These are phyloP conservation scores for Bruchidius siliquastri DNA, from an alignment of 2,888 invertebrate species.

Conservation along the genomic window DNA sequence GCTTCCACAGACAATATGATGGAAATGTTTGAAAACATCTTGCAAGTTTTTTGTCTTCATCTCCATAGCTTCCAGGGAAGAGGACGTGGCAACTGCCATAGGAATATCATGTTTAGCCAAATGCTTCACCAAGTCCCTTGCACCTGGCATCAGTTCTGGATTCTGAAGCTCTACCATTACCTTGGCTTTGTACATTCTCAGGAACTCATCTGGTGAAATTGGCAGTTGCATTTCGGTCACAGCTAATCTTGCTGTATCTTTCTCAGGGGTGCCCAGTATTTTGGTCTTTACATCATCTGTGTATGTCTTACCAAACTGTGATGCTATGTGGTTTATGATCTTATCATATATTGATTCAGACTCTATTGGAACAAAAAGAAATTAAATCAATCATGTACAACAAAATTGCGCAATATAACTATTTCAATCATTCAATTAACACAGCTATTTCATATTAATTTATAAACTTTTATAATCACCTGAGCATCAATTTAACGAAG, in stretches of 20 bases:
- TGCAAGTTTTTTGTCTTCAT: constrained; percentile 52
- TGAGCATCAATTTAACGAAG: too few relatives aligned
- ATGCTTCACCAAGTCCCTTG: constrained; percentile 42
- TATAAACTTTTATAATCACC: too few relatives aligned
- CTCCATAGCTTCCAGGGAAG: constrained; percentile 53
- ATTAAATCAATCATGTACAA: background rate
- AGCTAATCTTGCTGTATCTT: constrained; percentile 51
- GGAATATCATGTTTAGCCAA: constrained; percentile 58
- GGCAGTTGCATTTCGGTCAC: constrained; percentile 57
- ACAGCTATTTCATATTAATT: too few relatives aligned
- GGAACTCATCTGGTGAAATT: constrained; percentile 57
- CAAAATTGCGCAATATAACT: background rate
- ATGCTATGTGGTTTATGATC: constrained; percentile 65
- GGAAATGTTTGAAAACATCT: constrained; percentile 51
- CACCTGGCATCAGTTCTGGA: constrained; percentile 58
- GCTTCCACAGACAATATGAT: constrained; percentile 59
- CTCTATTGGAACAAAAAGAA: constrained; percentile 51
- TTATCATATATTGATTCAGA: constrained; percentile 77
- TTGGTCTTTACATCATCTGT: constrained; percentile 63
- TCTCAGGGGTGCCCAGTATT: constrained; percentile 51
- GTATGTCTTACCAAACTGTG: constrained; percentile 69
- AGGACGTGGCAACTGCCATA: constrained; percentile 67
- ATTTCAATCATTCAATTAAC: too few relatives aligned
- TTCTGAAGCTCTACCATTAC: constrained; percentile 51
- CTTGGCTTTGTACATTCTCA: constrained; percentile 47